A percentile compares a stretch with the other conserved stretches of the same genome.
Evolutionary conservation across 2,113 vertebrate species (phyloP).

Genomic region (Ciconia stormi): DNA sequence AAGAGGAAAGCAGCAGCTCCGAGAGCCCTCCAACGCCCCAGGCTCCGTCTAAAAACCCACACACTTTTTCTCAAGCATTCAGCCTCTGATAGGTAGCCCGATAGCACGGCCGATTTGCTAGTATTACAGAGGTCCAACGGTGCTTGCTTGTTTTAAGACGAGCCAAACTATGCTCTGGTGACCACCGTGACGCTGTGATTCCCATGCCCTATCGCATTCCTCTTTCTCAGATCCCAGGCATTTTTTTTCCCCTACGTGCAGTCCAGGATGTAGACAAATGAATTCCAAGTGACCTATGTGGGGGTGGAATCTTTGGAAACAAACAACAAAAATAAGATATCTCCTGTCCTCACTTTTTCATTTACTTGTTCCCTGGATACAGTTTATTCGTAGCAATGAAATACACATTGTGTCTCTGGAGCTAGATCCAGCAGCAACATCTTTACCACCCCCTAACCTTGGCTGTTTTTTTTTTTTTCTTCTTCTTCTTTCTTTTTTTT

Average conservation of each 20-base stretch:
- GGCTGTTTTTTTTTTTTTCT: not conserved
- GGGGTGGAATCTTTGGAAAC: constrained; percentile 85
- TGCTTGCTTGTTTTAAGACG: constrained; percentile 85
- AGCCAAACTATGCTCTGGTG: constrained; percentile 89
- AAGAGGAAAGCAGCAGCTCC: constrained; percentile 71
- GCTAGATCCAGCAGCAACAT: constrained; percentile 56
- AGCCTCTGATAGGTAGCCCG: constrained; percentile 77
- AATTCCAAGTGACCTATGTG: constrained; percentile 92
- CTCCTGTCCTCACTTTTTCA: constrained; percentile 85
- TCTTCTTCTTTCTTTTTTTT: not conserved
- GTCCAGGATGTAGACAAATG: constrained; percentile 92
- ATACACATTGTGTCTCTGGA: constrained; percentile 66
- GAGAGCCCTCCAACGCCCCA: constrained; percentile 78
- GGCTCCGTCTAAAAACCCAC: constrained; percentile 81
- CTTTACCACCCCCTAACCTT: constrained; percentile 37
- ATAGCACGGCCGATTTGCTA: constrained; percentile 75
- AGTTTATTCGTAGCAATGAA: constrained; percentile 74
- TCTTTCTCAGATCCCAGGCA: constrained; percentile 87
- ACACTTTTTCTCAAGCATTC: constrained; percentile 80
- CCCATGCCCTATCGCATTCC: constrained; percentile 95
- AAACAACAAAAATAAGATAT: constrained; percentile 78
- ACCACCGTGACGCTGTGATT: constrained; percentile 87
- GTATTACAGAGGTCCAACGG: constrained; percentile 68
- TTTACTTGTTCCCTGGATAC: constrained; percentile 81
- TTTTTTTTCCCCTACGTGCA: constrained; percentile 78